phyloP scores from a whole-genome alignment of 2,797 vertebrate species.

The Myiotriccus ornatus region DNA sequence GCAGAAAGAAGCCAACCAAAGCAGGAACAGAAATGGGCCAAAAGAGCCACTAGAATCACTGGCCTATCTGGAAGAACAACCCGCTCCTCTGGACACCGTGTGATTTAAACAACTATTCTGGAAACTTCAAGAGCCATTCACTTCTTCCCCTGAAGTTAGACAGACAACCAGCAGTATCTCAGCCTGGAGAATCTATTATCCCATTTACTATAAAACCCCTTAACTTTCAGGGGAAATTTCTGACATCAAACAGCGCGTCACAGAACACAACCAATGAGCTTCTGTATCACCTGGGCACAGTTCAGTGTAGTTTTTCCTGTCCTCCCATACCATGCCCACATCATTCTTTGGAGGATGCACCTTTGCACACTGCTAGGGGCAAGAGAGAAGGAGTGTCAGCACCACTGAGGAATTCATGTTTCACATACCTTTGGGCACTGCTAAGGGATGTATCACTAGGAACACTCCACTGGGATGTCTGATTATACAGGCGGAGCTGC shows the following conservation, averaged over 20 bases:
- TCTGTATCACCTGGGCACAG: neutral
- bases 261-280: neutral
- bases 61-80: neutral
- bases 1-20: neutral
- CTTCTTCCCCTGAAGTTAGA: neutral
- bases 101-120: neutral
- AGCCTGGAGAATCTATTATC: neutral
- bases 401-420: neutral
- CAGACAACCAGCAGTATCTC: neutral
- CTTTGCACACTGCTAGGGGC: neutral
- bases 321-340: neutral
- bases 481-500: constrained; percentile 88
- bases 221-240: neutral
- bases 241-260: neutral
- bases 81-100: neutral
- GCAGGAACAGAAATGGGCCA: neutral
- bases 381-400: neutral
- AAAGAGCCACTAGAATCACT: neutral
- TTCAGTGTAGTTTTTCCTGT: neutral
- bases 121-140: neutral
- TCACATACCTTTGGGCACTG: constrained; percentile 68
- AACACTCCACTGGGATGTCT: constrained; percentile 74
- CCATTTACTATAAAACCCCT: rapidly evolving
- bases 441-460: constrained; percentile 6
- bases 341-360: neutral